Percentiles rank a stretch among this genome's conserved stretches.
Evolutionary conservation across 2,888 invertebrate species (phyloP).

Genomic region (Tetrapedia diversipes): DNA sequence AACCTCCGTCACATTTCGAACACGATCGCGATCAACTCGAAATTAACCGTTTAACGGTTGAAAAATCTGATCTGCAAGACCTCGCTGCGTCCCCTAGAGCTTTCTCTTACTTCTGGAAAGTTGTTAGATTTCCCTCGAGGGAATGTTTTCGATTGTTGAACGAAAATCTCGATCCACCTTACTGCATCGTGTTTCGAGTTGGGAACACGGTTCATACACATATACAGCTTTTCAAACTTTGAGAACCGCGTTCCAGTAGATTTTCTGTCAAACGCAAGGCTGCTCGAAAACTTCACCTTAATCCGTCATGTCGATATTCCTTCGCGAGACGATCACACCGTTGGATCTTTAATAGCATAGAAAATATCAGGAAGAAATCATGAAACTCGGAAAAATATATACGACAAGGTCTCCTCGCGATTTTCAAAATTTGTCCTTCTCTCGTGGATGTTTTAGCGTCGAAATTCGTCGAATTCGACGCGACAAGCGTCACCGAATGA

Average conservation of each 20-base stretch:
- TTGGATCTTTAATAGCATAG: too few species aligned
- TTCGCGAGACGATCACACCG: too few species aligned
- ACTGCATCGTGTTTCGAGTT: not conserved
- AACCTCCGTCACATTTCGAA: not conserved
- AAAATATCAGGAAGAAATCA: too few species aligned
- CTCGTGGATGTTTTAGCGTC: not conserved
- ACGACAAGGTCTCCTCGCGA: not conserved
- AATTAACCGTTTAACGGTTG: not conserved
- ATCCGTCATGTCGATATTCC: too few species aligned
- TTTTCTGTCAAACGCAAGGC: not conserved
- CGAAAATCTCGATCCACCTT: not conserved
- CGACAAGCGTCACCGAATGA: slow-evolving; percentile 14
- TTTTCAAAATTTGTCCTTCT: slow-evolving; percentile 1
- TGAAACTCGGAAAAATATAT: not conserved
- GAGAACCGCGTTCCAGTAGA: not conserved
- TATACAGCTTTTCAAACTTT: not conserved
- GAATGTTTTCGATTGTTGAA: slow-evolving; percentile 5
- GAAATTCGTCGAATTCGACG: slow-evolving; percentile 22
- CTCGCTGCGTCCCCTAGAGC: not conserved
- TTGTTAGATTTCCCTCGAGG: not conserved
- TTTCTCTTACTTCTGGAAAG: not conserved
- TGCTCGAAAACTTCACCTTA: not conserved
- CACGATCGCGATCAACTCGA: not conserved
- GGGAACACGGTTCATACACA: not conserved
- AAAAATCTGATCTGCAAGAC: not conserved